Base-by-base conservation (phyloP, 2,113 vertebrate genomes). In the Pungitius pungitius region DNA sequence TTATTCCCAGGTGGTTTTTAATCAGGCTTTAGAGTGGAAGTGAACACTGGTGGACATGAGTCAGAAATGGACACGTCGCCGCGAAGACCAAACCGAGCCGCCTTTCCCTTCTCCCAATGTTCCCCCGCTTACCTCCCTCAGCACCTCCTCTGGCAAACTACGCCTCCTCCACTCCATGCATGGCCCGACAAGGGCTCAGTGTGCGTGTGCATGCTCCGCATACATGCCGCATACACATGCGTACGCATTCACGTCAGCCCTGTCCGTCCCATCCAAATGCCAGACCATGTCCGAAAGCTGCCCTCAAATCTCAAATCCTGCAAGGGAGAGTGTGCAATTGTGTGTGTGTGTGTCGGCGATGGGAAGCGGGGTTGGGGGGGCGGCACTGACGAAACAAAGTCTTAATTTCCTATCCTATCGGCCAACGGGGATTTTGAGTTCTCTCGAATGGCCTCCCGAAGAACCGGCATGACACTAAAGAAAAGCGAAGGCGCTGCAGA, bases 251-350 rank as follows among this genome's bases (percentile, higher is more conserved):
- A 84, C 87, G 79, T 88, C 11, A 71, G 75, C 59, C 77, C 70
- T 91, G 93, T 90, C 85, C 81, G 76, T 81, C 51, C 73, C 69
- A 76, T 83, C 74, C 74, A 87, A 84, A 86, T 69, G 86, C 93
- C 88, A 91, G 90, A 93, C 93, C 94, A 94, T 94, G 93, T 95
- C 94, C 93, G 95, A 94, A 47, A 90, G 92, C 94, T 92, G 94
- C 94, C 90, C 91, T 90, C 92, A 74, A 66, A 84, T 89, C 85
- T 90, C 92, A 76, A 66, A 84, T 89, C 85, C 85, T 90, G 90
- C 91, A 88, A 88, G 75, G 83, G 88, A 90, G 74, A 9, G 61
- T 56, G 73, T 43, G 58, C 10, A 20, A n/a, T 8, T 27, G n/a
- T 13, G 60, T 8, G 63, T 5, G 26, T 22, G 58, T 60, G 56